Conservation (phyloP, 1,140 invertebrate genomes). For the Homalodisca vitripennis region DNA sequence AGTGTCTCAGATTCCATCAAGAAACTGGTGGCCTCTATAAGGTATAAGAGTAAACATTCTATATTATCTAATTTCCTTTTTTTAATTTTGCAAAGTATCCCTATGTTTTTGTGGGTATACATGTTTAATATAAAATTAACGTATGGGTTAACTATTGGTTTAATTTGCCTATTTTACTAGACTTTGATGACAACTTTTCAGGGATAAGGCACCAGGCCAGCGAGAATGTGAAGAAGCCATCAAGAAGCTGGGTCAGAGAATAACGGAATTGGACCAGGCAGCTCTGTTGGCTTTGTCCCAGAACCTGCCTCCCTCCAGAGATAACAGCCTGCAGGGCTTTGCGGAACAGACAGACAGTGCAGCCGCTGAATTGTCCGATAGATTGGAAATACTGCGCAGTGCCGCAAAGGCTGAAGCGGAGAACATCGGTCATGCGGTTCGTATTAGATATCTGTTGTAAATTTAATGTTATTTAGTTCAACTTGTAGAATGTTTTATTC, state of each 20-base stretch:
- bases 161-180: background rate
- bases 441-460: too few species aligned
- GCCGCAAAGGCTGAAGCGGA: conserved; percentile 91
- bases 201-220: conserved; percentile 94
- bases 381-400: conserved; percentile 74
- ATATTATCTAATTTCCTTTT: too few species aligned
- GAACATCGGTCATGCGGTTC: conserved; percentile 81
- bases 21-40: conserved; percentile 84
- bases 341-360: conserved; percentile 75
- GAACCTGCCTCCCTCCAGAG: conserved; percentile 66
- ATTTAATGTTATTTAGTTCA: too few species aligned
- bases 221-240: conserved; percentile 88
- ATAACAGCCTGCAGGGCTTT: conserved; percentile 79
- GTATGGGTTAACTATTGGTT: too few species aligned
- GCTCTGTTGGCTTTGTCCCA: conserved; percentile 86
- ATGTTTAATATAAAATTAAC: too few species aligned
- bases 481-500: too few species aligned
- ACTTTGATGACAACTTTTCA: conserved; percentile 42
- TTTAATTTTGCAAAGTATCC: too few species aligned
- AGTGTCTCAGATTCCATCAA: conserved; percentile 96
- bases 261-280: conserved; percentile 82
- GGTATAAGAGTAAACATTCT: too few species aligned
- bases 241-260: conserved; percentile 70
- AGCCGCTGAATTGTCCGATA: conserved; percentile 72
- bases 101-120: background rate